These are phyloP conservation scores for Troilus luridus DNA, from an alignment of 2,888 invertebrate genomes.

Conservation along the genomic window DNA sequence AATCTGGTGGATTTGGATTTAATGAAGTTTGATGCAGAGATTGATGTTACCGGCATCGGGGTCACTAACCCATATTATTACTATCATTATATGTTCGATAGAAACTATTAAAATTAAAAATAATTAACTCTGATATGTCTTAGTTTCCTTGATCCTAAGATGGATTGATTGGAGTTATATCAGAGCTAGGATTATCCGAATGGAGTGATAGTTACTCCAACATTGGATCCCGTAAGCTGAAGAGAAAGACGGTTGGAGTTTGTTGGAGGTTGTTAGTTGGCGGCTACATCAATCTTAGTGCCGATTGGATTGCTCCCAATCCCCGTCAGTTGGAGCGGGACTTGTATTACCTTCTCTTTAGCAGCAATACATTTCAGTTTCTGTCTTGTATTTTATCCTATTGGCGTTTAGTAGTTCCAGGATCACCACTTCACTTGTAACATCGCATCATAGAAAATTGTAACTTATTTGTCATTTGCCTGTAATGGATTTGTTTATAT, in stretches of 20 bases:
- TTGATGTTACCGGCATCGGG: no score
- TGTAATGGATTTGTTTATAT: no score
- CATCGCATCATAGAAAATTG: no score
- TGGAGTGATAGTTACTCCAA: background rate
- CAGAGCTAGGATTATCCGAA: background rate
- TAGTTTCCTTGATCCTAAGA: background rate
- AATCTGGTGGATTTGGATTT: no score
- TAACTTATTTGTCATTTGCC: no score
- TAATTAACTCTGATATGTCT: no score
- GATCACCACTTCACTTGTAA: background rate
- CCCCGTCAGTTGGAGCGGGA: background rate
- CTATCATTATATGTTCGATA: no score
- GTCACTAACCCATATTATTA: no score
- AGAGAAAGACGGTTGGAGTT: background rate
- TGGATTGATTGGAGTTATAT: background rate
- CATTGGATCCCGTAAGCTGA: background rate
- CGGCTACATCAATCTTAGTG: slow-evolving; percentile 14
- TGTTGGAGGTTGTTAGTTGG: background rate
- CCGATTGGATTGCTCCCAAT: background rate
- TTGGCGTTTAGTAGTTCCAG: background rate
- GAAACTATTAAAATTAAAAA: no score
- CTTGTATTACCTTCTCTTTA: slow-evolving; percentile 14
- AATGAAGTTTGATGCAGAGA: no score
- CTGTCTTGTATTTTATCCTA: background rate
- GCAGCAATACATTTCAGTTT: background rate